Evolutionary conservation across 2,113 vertebrate genomes (phyloP).

Genomic region (Neoarius graeffei): DNA sequence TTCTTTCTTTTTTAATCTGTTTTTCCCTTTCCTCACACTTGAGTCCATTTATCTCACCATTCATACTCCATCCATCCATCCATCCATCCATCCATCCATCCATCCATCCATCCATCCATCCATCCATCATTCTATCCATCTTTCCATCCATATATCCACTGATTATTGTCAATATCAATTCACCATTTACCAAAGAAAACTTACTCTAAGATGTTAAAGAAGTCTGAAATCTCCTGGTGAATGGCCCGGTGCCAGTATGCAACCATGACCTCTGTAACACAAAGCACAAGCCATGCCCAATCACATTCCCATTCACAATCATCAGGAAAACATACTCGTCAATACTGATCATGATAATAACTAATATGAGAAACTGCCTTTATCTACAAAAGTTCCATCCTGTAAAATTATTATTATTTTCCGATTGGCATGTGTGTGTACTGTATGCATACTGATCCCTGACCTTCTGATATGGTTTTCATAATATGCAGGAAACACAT

Average conservation of each 20-base stretch:
- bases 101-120: not conserved
- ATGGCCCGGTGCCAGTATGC: slow-evolving; percentile 95
- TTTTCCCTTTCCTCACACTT: not conserved
- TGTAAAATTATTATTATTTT: not conserved
- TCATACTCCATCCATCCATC: not conserved
- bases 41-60: not conserved
- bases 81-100: not conserved
- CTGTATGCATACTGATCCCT: slow-evolving; percentile 25
- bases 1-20: not conserved
- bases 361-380: not conserved
- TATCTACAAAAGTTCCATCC: not conserved
- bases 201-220: slow-evolving; percentile 98
- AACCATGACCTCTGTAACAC: slow-evolving; percentile 86
- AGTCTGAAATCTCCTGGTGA: slow-evolving; percentile 92
- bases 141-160: not conserved
- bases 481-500: slow-evolving; percentile 99
- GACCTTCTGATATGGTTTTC: slow-evolving; percentile 97
- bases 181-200: slow-evolving; percentile 56
- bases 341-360: not conserved
- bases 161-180: not conserved
- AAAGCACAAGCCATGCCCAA: slow-evolving; percentile 3
- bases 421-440: not conserved
- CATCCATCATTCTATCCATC: slow-evolving; percentile 4
- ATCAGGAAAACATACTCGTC: not conserved
- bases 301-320: not conserved